Evolutionary conservation across 92 coral and sea anemone species (phyloP).

Genomic region (Bergia sp.): DNA sequence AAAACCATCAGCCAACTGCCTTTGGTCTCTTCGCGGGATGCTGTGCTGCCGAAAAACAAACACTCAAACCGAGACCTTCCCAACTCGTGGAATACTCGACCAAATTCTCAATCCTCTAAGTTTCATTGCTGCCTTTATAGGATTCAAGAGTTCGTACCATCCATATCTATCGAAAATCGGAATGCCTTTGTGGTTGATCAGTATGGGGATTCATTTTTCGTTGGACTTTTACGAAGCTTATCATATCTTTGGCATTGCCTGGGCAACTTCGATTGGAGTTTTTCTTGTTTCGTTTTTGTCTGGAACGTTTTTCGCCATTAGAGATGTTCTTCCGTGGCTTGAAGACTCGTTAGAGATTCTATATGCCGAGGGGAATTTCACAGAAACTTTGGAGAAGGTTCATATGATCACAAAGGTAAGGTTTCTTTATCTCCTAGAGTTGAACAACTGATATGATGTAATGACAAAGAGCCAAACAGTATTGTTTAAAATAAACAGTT

Average conservation of each 20-base stretch:
- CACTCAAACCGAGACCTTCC: neutral
- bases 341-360: constrained; percentile 85
- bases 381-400: constrained; percentile 83
- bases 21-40: constrained; percentile 33
- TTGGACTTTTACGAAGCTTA: constrained; percentile 96
- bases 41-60: constrained; percentile 26
- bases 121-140: constrained; percentile 82
- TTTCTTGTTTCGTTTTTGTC: constrained; percentile 80
- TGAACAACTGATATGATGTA: neutral
- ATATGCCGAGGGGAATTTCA: constrained; percentile 81
- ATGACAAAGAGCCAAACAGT: neutral
- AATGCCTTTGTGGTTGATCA: constrained; percentile 73
- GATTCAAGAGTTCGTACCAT: constrained; percentile 74
- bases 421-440: neutral
- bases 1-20: constrained; percentile 37
- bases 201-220: constrained; percentile 76
- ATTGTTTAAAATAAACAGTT: neutral
- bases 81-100: constrained; percentile 67
- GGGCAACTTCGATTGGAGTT: constrained; percentile 93
- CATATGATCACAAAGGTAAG: constrained; percentile 73
- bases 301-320: constrained; percentile 72
- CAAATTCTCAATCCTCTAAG: constrained; percentile 71
- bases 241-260: constrained; percentile 91
- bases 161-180: constrained; percentile 70
- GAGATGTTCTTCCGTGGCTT: constrained; percentile 89